A percentile compares a stretch with the other conserved stretches of the same genome.
Evolutionary conservation across 1,140 invertebrate genomes (phyloP).

Genomic region (Drosophila hydei): DNA sequence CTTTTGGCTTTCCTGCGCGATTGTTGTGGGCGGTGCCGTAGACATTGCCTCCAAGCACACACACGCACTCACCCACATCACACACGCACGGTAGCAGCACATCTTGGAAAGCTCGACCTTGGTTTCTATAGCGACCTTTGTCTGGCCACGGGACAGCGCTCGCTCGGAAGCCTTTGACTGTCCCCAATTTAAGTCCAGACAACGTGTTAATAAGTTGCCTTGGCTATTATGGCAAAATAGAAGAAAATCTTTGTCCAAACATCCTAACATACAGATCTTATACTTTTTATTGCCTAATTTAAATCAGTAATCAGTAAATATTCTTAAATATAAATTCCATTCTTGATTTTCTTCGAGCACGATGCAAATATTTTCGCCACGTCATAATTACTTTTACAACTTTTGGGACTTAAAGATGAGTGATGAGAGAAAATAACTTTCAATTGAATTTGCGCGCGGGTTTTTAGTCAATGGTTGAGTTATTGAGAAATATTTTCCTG

Average conservation of each 20-base stretch:
- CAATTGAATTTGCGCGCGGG: not conserved
- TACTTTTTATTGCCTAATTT: too few species aligned
- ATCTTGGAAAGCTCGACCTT: conserved; percentile 56
- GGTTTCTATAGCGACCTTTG: conserved; percentile 57
- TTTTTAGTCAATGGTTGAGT: not conserved
- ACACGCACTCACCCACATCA: conserved; percentile 4
- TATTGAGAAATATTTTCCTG: not conserved
- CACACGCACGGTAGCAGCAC: conserved; percentile 49
- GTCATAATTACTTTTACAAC: not conserved
- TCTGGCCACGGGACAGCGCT: conserved; percentile 25
- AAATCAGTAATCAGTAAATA: too few species aligned
- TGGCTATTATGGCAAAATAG: not conserved
- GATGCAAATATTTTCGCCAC: not conserved
- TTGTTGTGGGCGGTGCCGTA: conserved; percentile 41
- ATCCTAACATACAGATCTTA: too few species aligned
- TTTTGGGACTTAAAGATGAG: not conserved
- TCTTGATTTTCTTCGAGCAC: not conserved
- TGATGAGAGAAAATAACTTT: not conserved
- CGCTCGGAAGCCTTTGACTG: conserved; percentile 27
- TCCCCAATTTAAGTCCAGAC: conserved; percentile 33
- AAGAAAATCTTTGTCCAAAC: not conserved
- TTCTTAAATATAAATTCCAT: too few species aligned
- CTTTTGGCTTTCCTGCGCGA: conserved; percentile 8
- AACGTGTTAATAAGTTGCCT: not conserved
- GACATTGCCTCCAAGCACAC: conserved; percentile 13